Base-by-base conservation (phyloP, 2,113 vertebrate species). In the Tricholaema leucomelas region DNA sequence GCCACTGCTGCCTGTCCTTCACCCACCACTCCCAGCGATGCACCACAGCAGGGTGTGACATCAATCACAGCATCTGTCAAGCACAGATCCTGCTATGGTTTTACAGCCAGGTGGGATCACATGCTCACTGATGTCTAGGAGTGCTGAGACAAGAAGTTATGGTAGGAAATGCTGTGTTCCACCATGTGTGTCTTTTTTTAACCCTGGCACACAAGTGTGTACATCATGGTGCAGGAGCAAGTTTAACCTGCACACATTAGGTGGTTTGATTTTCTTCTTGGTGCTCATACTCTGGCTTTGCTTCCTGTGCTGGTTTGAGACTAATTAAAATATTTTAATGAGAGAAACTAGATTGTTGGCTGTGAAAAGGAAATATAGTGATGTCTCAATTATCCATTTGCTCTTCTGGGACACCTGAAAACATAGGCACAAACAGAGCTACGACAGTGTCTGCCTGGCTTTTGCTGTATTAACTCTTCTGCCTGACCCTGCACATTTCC, bases 161-260 rank as follows among this genome's bases (percentile, higher is more conserved):
- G 24, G 25, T 58, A 33, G 4, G 20, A 65, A 72, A 16, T 21
- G 1, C 21, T 55, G 2, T 8, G 44, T 44, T 27, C 64, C 67
- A 36, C n/a, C n/a, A n/a, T n/a, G n/a, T n/a, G n/a, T n/a, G n/a
- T n/a, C n/a, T n/a, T n/a, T n/a, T n/a, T n/a, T n/a, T n/a, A n/a
- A n/a, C n/a, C 38, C 38, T 38, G 38, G 17, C 33, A 19, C 15
- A 3, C 1, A 1, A 27, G 14, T 3, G 35, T 18, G 30, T 24
- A 52, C 36, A 4, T 36, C 15, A 0, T 0, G 7, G 60, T 10
- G 24, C 10, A 46, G 73, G 19, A 60, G 24, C 12, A 8, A 0
- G 12, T 61, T 63, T 36, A 21, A 30, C 58, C 60, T 14, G 33
- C 30, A 2, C 20, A 3, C 1, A 0, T 0, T 2, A 11, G 7